phyloP scores from a whole-genome alignment of 2,797 vertebrate genomes.

The Gadopsis bispinosus region DNA sequence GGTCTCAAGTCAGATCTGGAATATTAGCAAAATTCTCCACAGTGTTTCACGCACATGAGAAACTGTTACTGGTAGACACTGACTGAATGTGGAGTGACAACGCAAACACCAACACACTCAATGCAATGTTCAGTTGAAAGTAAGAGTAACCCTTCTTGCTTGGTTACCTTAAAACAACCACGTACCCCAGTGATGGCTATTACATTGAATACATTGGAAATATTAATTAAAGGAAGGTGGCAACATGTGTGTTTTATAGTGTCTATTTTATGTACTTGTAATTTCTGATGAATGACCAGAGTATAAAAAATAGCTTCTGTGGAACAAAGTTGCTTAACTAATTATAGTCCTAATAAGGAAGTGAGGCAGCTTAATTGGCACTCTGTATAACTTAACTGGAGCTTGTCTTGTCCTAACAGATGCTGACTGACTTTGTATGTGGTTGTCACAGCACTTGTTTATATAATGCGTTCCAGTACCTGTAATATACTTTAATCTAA shows the following conservation, averaged over 20 bases:
- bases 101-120: neutral
- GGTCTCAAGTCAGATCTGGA: neutral
- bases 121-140: neutral
- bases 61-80: neutral
- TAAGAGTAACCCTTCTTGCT: neutral
- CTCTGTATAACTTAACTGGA: conserved; percentile 38
- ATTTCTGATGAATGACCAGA: conserved; percentile 39
- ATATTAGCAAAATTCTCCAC: neutral
- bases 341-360: conserved; percentile 52
- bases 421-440: conserved; percentile 53
- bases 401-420: conserved; percentile 41
- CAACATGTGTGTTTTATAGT: neutral
- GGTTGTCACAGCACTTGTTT: conserved; percentile 15
- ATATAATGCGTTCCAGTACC: neutral
- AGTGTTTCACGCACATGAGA: no score
- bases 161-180: neutral
- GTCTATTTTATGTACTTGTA: conserved; percentile 39
- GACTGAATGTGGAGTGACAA: neutral
- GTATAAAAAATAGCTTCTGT: conserved; percentile 33
- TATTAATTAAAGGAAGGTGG: neutral
- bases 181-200: neutral
- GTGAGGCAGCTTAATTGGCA: conserved; percentile 48
- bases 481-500: conserved; percentile 1
- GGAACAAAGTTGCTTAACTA: conserved; percentile 55
- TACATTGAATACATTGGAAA: neutral